These are phyloP conservation scores for Autographa pulchrina DNA, from an alignment of 2,888 invertebrate genomes.

Conservation along the genomic window DNA sequence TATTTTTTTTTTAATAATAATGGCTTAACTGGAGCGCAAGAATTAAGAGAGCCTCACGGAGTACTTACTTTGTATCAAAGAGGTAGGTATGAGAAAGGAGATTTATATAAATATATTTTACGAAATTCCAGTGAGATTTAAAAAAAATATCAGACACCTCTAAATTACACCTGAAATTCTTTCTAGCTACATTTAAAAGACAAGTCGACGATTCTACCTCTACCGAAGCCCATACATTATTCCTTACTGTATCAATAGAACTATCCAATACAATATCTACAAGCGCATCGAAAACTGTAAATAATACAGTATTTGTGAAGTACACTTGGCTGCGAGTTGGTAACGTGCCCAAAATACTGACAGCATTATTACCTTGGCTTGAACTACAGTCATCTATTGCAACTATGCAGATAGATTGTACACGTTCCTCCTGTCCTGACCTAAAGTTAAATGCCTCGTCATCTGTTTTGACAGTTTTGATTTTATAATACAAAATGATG, in stretches of 20 bases:
- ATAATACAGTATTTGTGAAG: constrained; percentile 50
- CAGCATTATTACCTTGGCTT: constrained; percentile 54
- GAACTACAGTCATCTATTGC: constrained; percentile 13
- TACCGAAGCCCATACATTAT: constrained; percentile 21
- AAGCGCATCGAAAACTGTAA: constrained; percentile 42
- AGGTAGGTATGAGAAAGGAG: too few relatives aligned
- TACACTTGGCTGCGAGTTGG: constrained; percentile 46
- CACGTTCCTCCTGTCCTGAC: constrained; percentile 16
- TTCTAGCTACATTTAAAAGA: neutral
- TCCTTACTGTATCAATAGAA: constrained; percentile 6
- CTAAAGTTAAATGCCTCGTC: neutral
- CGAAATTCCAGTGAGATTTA: too few relatives aligned
- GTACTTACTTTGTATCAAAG: neutral
- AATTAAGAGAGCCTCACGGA: neutral
- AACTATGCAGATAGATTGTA: constrained; percentile 22
- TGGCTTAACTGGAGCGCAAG: neutral
- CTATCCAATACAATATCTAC: constrained; percentile 36
- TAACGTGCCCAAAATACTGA: constrained; percentile 51
- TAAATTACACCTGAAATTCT: too few relatives aligned
- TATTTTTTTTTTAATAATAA: neutral
- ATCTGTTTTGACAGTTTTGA: neutral
- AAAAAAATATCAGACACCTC: too few relatives aligned
- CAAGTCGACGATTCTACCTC: neutral
- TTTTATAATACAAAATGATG: too few relatives aligned
- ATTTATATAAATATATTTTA: too few relatives aligned